Base-by-base conservation (phyloP, 2,113 vertebrate species). In the Neolamprologus caudopunctatus region DNA sequence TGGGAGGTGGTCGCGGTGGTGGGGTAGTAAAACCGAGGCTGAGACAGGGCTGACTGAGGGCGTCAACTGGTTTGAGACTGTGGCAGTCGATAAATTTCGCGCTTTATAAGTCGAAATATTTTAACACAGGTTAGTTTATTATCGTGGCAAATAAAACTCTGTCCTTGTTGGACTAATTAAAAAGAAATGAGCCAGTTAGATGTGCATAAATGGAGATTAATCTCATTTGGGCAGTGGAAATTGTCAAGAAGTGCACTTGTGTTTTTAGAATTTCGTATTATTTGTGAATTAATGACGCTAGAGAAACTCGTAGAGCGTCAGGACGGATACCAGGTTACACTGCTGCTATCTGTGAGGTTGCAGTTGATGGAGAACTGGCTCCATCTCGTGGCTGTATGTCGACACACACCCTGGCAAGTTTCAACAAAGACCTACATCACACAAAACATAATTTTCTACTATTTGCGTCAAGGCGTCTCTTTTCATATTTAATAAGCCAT, bases 351-450 rank as follows among this genome's bases (percentile, higher is more conserved):
- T 9, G 28, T n/a, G 54, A 9, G 26, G 19, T 19, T 47, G 42
- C 8, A 82, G 14, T 1, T 42, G 80, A 16, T 81, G 83, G 86
- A 75, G 66, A 82, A 50, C 50, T 11, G 80, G 87, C 93, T 90
- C 93, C 92, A 90, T 85, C 95, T 91, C 7, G 87, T 91, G 95
- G 7, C 9, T 1, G 2, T 8, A 4, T 13, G 8, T 35, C 5
- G 66, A 66, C 14, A 28, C 55, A 57, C 87, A 71, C 4, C 2
- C 24, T 55, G 10, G 6, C 8, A 10, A 45, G 47, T 37, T 78
- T 42, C 0, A 37, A 4, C 7, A 40, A 81, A 61, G 16, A 33
- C 45, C 42, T 28, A n/a, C 26, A n/a, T 47, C 31, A 51, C 73
- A 31, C 66, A 84, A 85, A 87, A 87, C 73, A 86, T n/a, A 4